These are phyloP conservation scores for Sminthurides aquaticus DNA, from an alignment of 2,888 invertebrate genomes.

Conservation along the genomic window DNA sequence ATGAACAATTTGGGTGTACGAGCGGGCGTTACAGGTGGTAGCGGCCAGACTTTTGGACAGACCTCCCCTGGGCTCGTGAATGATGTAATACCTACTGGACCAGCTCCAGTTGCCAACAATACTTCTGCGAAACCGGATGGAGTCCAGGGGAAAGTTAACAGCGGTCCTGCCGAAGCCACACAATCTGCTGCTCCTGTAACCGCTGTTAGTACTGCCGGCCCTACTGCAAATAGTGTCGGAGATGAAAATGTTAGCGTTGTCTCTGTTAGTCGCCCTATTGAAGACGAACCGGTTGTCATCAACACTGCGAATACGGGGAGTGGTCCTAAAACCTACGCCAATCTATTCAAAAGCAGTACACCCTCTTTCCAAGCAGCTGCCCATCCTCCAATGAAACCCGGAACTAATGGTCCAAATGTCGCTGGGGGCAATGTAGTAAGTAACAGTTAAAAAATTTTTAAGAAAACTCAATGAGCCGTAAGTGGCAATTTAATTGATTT, in stretches of 20 bases:
- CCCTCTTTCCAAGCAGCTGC: conserved; percentile 13
- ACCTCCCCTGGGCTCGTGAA: conserved; percentile 20
- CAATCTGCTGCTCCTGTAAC: neutral
- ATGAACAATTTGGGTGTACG: conserved; percentile 5
- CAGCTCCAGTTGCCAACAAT: neutral
- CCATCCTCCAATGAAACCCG: conserved; percentile 15
- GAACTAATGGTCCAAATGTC: conserved; percentile 30
- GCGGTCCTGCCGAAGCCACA: conserved; percentile 6
- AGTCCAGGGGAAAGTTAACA: conserved; percentile 15
- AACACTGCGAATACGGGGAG: conserved; percentile 10
- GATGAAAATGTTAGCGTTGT: conserved; percentile 23
- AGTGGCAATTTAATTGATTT: too few species aligned
- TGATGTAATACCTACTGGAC: conserved; percentile 9
- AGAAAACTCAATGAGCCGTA: too few species aligned
- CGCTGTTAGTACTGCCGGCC: conserved; percentile 5
- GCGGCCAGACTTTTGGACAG: conserved; percentile 11
- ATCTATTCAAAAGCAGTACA: conserved; percentile 59
- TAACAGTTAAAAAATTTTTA: too few species aligned
- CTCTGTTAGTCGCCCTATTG: conserved; percentile 17
- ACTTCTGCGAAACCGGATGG: conserved; percentile 6
- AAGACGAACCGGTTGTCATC: conserved; percentile 12
- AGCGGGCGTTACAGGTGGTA: neutral
- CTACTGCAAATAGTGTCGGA: conserved; percentile 10
- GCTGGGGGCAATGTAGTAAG: conserved; percentile 31
- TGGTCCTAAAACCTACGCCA: conserved; percentile 75